phyloP scores from a whole-genome alignment of 2,113 vertebrate genomes.

The Zosterops lateralis region DNA sequence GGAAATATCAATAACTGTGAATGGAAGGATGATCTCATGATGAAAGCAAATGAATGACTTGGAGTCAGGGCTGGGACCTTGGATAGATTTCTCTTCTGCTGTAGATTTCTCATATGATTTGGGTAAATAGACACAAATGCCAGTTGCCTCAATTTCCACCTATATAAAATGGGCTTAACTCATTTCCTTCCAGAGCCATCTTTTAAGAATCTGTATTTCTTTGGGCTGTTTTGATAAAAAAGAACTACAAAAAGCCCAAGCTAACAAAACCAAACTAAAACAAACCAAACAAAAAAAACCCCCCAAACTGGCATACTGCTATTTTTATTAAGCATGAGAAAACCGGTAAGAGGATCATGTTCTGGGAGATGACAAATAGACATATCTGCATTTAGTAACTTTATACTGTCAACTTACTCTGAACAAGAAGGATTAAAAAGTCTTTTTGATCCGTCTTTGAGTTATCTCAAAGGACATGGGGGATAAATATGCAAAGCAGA shows the following conservation, averaged over 20 bases:
- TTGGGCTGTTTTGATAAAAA: background rate
- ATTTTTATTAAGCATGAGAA: background rate
- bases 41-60: slow-evolving; percentile 19
- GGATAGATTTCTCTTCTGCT: background rate
- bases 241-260: background rate
- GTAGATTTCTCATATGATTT: background rate
- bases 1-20: slow-evolving; percentile 44
- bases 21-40: slow-evolving; percentile 37
- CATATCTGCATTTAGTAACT: slow-evolving; percentile 18
- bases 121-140: background rate
- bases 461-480: background rate
- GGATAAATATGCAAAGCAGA: slow-evolving; percentile 25
- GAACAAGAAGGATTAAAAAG: slow-evolving; percentile 28
- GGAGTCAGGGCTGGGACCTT: background rate
- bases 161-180: background rate
- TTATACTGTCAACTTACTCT: slow-evolving; percentile 13
- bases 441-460: slow-evolving; percentile 30
- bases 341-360: background rate
- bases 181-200: background rate
- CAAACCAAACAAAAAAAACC: background rate
- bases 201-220: background rate
- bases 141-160: background rate
- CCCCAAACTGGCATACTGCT: background rate
- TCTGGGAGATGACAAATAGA: background rate
- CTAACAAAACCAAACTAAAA: background rate